phyloP scores from a whole-genome alignment of 2,113 vertebrate species.

The Menura novaehollandiae region DNA sequence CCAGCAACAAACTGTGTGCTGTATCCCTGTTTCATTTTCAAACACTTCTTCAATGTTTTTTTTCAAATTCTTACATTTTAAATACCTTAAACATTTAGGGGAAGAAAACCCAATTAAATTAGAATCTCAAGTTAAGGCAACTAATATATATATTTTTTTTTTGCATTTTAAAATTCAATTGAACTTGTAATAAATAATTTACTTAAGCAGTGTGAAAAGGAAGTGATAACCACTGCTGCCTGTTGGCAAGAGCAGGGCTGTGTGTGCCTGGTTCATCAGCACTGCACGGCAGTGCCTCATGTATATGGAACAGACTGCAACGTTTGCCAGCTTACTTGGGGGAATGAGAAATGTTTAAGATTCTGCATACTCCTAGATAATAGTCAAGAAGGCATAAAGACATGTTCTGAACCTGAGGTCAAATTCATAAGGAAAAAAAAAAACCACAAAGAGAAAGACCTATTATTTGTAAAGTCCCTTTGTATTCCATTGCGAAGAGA shows the following conservation, averaged over 20 bases:
- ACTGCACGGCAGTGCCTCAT: not conserved
- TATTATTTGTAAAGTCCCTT: not conserved
- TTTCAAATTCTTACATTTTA: not conserved
- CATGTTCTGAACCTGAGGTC: not conserved
- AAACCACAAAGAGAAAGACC: not conserved
- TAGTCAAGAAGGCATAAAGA: not conserved
- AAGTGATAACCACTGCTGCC: not conserved
- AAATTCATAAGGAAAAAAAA: not conserved
- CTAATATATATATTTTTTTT: not conserved
- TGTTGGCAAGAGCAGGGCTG: not conserved
- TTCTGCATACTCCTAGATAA: not conserved
- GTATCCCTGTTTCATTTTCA: not conserved
- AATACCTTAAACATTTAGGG: not conserved
- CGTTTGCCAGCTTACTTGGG: not conserved
- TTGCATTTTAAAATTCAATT: conserved; percentile 51
- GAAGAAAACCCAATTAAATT: not conserved
- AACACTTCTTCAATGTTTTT: not conserved
- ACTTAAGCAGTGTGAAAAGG: not conserved
- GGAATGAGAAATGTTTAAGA: conserved; percentile 2
- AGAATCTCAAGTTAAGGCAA: not conserved
- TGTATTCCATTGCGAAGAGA: not conserved
- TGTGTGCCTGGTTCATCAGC: not conserved
- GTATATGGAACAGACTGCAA: conserved; percentile 9
- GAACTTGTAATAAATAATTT: conserved; percentile 33
- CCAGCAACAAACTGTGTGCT: not conserved